phyloP scores from a whole-genome alignment of 1,140 invertebrate species.

The Gonioctena quinquepunctata region DNA sequence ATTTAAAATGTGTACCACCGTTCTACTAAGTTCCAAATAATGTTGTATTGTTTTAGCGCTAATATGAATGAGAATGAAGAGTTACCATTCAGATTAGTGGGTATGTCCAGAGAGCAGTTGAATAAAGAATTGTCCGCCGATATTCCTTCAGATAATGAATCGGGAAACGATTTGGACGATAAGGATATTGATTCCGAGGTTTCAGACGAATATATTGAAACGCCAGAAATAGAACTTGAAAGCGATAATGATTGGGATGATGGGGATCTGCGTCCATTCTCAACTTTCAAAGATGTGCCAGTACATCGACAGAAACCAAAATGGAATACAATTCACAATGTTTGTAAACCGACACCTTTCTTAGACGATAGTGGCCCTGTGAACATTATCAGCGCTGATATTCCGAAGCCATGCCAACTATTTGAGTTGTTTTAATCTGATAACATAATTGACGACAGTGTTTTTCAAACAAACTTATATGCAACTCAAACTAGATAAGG shows the following conservation, averaged over 20 bases:
- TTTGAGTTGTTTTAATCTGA: constrained; percentile 13
- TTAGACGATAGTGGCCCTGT: background rate
- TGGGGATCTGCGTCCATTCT: background rate
- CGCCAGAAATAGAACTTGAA: background rate
- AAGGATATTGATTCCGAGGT: background rate
- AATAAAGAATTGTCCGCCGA: background rate
- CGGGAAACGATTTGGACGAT: background rate
- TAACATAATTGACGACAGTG: constrained; percentile 4
- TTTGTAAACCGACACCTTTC: background rate
- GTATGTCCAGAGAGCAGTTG: constrained; percentile 1
- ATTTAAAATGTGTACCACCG: constrained; percentile 7
- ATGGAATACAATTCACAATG: constrained; percentile 6
- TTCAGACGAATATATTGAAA: background rate
- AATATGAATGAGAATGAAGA: constrained; percentile 8
- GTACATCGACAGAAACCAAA: background rate
- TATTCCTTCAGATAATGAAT: constrained; percentile 3
- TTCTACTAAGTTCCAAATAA: background rate
- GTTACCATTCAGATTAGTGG: constrained; percentile 12
- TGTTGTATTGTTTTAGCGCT: constrained; percentile 6
- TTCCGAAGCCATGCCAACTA: background rate
- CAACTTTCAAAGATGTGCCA: background rate
- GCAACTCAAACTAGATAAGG: constrained; percentile 3
- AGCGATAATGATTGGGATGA: constrained; percentile 11
- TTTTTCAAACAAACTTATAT: constrained; percentile 26
- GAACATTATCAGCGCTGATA: background rate